Evolutionary conservation across 2,888 invertebrate species (phyloP), one percentile per base, ranked within the genome.

Genomic region (Antitype chi): DNA sequence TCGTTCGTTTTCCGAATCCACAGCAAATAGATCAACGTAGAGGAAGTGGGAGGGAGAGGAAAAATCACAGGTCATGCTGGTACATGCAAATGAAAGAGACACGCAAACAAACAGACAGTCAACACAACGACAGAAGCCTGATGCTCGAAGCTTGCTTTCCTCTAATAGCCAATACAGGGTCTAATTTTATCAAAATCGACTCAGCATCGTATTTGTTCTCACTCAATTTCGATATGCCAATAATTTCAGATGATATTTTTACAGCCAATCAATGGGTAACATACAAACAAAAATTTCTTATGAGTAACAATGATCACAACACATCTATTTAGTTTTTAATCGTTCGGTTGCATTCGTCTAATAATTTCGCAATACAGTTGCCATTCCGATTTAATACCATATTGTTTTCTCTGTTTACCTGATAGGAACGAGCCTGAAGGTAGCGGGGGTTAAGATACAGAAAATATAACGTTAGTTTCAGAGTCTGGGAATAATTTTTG

Each of bases 341-440:
- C 87, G 85, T 90, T 85, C 88, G 85, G 90, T 94, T 92, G 94
- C 95, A 96, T 96, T 96, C 95, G 94, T 92, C 96, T 96, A 96
- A 95, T 91, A 91, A 94, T 96, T 95, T 96, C 92, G 95, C 94
- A 94, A 95, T 96, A 95, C 95, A 95, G 89, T 95, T 96, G 94
- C 94, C 96, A 96, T 96, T 96, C 96, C 94, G 94, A 94, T 90
- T 95, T 91, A 94, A 94, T 94, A 95, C 93, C 92, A 94, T 94
- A 93, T 92, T 93, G 88, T 93, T 93, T 90, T 94, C 92, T 91
- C 93, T 97, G 97, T 98, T 98, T 98, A 98, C 98, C 98, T 98
- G 98, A 98, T 97, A 98, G 97, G 97, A 98, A 98, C 97, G 98
- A 98, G 98, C 98, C 98, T 98, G 98, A 97, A 97, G 97, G 97